These are phyloP conservation scores for Strix aluco DNA, from an alignment of 2,113 vertebrate genomes.

Conservation along the genomic window DNA sequence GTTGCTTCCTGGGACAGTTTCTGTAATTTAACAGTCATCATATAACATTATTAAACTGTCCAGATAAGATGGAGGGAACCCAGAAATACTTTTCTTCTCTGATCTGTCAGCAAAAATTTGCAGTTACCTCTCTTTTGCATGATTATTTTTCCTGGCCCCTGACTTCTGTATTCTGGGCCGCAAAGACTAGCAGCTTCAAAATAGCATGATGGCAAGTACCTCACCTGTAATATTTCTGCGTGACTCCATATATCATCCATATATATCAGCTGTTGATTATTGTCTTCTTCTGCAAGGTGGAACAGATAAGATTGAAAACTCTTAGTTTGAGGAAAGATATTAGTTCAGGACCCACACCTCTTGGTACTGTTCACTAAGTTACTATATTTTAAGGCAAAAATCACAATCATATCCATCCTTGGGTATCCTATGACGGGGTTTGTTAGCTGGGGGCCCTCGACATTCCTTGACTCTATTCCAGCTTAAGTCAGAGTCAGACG, in stretches of 20 bases:
- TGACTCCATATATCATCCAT: not conserved
- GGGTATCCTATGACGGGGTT: not conserved
- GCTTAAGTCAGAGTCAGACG: not conserved
- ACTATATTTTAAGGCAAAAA: not conserved
- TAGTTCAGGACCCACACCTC: not conserved
- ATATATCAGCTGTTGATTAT: not conserved
- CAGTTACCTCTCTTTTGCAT: not conserved
- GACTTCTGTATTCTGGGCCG: not conserved
- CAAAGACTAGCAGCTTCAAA: not conserved
- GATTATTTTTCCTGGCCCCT: not conserved
- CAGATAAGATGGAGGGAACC: not conserved
- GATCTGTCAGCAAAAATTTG: not conserved
- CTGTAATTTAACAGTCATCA: not conserved
- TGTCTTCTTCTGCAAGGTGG: not conserved
- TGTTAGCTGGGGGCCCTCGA: not conserved
- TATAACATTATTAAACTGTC: not conserved
- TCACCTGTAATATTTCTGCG: not conserved
- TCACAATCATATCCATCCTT: fast-evolving
- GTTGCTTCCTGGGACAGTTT: not conserved
- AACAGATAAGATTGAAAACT: not conserved
- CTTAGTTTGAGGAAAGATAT: not conserved
- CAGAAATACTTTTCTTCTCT: not conserved
- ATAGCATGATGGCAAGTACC: not conserved
- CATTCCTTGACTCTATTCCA: not conserved
- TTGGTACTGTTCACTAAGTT: not conserved